Evolutionary conservation across 2,797 vertebrate genomes (phyloP).

Genomic region (Pterois miles): DNA sequence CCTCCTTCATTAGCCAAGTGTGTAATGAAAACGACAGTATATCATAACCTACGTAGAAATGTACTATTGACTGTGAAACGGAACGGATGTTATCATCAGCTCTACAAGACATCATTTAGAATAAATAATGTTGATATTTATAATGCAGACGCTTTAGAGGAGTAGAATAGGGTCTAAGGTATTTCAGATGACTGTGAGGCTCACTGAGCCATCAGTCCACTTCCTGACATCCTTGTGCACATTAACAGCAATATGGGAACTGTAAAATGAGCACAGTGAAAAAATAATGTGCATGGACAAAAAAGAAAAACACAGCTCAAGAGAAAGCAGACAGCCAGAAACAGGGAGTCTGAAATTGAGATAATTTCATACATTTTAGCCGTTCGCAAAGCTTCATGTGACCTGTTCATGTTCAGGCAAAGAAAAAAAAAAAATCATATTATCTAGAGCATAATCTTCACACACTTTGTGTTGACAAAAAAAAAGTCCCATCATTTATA

Average conservation of each 20-base stretch:
- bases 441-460: background rate
- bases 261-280: background rate
- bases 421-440: background rate
- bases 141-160: background rate
- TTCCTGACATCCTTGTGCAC: background rate
- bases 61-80: background rate
- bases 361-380: background rate
- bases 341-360: background rate
- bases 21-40: slow-evolving; percentile 43
- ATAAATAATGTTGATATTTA: slow-evolving; percentile 9
- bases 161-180: background rate
- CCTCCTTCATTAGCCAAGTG: slow-evolving; percentile 47
- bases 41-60: background rate
- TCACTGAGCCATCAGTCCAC: background rate
- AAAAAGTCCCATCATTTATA: no score
- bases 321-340: background rate
- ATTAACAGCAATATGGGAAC: background rate
- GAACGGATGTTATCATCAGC: slow-evolving; percentile 5
- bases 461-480: background rate
- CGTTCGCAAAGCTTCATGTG: background rate
- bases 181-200: background rate
- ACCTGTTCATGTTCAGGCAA: background rate
- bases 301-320: background rate
- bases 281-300: background rate
- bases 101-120: background rate